Evolutionary conservation across 2,888 invertebrate genomes (phyloP), one percentile per base, ranked within the genome.

Genomic region (Lamellibrachia satsuma): DNA sequence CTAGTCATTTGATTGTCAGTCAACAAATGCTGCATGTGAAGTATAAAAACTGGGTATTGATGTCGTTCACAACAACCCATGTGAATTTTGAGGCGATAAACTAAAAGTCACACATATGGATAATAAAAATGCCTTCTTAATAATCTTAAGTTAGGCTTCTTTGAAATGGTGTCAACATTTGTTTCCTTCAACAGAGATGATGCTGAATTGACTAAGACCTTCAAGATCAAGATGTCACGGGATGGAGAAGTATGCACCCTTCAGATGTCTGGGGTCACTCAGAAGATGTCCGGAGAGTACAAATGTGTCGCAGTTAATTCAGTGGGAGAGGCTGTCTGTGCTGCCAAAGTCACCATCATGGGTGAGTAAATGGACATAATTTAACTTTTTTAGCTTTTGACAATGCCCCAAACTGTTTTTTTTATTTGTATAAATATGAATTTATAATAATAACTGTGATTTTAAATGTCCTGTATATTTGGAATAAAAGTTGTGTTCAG

Each of bases 151-250:
- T 22, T 75, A 22, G 1, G n/a, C n/a, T 75, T 11, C 22, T 75
- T 75, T n/a, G 22, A 75, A n/a, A 6, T 75, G 75, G 75, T 22
- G 22, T 75, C 75, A 15, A 75, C 75, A 75, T 52, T 3, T 57
- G 39, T 39, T 75, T 60, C 51, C 52, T 39, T 52, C 75, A 90
- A 90, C 93, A 97, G 98, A 95, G 98, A 98, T 96, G 98, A 98
- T 96, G 97, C 98, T 95, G 98, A 98, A 91, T 97, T 99, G 60
- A 75, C 75, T 75, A 97, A 98, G 94, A 98, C 98, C 3, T 97
- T 98, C 91, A 98, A 98, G 93, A 97, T 98, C 9, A 98, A 97
- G 94, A 98, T 98, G 96, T 97, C 97, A 55, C 98, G 98, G 95
- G 97, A 98, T 7, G 96, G 95, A 4, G 96, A 96, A 57, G 94